A percentile compares a stretch with the other conserved stretches of the same genome.
Evolutionary conservation across 37 sponge, comb jelly and placozoan genomes (phyloP).

Genomic region (Theonella swinhoei): DNA sequence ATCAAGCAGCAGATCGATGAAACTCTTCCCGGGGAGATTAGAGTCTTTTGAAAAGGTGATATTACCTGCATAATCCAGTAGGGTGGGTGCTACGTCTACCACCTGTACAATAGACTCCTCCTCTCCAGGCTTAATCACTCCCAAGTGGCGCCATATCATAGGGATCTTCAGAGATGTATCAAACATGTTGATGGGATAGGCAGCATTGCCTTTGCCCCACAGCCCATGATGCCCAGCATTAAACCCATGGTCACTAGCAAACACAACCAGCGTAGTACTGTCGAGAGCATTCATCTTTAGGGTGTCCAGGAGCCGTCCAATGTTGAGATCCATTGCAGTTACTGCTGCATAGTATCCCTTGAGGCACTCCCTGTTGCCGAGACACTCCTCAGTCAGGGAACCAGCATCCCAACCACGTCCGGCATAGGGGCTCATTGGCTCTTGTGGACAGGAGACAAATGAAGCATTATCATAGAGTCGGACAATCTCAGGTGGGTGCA

Average conservation of each 20-base stretch:
- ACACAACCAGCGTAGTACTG: constrained; percentile 62
- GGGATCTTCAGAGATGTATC: constrained; percentile 75
- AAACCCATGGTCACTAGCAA: constrained; percentile 77
- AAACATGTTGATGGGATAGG: constrained; percentile 84
- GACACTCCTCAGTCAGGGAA: constrained; percentile 37
- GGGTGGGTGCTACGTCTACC: constrained; percentile 73
- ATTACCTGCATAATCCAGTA: constrained; percentile 68
- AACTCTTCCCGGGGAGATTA: constrained; percentile 61
- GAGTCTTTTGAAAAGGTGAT: constrained; percentile 16
- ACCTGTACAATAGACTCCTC: constrained; percentile 63
- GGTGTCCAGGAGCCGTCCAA: constrained; percentile 57
- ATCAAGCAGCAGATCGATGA: constrained; percentile 25
- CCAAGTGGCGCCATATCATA: constrained; percentile 67
- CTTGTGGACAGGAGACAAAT: constrained; percentile 66
- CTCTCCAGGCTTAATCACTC: constrained; percentile 46
- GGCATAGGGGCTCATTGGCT: constrained; percentile 55
- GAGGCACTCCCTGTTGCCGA: constrained; percentile 68
- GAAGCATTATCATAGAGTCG: constrained; percentile 62
- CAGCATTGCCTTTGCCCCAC: constrained; percentile 84
- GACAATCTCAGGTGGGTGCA: constrained; percentile 66
- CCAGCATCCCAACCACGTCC: neutral
- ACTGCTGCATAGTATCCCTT: constrained; percentile 74
- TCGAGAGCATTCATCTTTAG: constrained; percentile 31
- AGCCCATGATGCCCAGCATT: constrained; percentile 78
- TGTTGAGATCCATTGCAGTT: constrained; percentile 72